phyloP scores from a whole-genome alignment of 64 coral and sea anemone genomes.

The Porites lutea region DNA sequence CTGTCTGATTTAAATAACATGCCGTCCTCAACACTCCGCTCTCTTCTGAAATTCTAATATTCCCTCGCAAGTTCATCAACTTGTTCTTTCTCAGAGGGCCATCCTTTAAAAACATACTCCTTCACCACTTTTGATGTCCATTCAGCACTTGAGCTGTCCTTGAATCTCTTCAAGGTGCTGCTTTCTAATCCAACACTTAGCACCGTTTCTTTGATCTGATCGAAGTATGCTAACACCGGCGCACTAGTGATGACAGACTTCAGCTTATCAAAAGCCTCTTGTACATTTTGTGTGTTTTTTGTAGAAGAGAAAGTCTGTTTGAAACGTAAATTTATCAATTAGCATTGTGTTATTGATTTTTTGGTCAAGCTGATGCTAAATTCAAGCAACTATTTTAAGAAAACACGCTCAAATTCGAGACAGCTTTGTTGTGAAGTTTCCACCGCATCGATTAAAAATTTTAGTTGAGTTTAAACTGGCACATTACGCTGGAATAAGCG shows the following conservation, averaged over 20 bases:
- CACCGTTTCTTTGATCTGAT: neutral
- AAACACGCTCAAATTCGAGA: no score
- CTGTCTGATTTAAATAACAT: neutral
- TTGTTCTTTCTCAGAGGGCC: constrained; percentile 37
- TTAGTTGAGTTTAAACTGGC: no score
- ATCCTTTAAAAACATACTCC: constrained; percentile 64
- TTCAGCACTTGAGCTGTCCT: constrained; percentile 13
- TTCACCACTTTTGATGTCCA: constrained; percentile 45
- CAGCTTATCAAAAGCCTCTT: constrained; percentile 9
- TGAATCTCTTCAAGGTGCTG: constrained; percentile 22
- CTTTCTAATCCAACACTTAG: neutral
- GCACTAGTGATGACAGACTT: constrained; percentile 35
- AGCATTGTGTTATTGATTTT: no score
- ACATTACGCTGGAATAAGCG: no score
- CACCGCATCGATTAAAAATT: no score
- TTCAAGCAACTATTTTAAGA: no score
- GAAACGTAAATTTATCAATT: no score
- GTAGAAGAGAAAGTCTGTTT: no score
- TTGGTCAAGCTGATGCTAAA: no score
- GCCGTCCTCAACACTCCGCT: constrained; percentile 68
- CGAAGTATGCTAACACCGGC: neutral
- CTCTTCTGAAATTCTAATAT: constrained; percentile 62
- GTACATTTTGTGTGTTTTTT: no score
- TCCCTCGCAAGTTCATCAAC: constrained; percentile 72
- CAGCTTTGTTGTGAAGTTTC: no score